phyloP scores from a whole-genome alignment of 1,140 invertebrate genomes.

The Platyscapa corneri region DNA sequence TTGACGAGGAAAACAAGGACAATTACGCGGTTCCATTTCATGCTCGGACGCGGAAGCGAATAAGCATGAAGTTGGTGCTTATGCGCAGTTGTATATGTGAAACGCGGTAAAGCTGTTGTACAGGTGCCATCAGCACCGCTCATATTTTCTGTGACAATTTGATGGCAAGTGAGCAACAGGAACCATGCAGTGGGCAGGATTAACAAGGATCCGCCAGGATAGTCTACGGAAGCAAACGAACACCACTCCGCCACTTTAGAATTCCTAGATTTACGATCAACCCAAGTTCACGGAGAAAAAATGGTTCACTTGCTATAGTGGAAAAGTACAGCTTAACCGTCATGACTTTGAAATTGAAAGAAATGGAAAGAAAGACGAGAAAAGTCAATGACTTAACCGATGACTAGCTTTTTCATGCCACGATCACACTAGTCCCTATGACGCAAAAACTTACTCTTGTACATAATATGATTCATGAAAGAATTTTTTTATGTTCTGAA shows the following conservation, averaged over 20 bases:
- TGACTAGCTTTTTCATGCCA: neutral
- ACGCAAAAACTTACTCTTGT: neutral
- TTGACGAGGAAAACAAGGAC: slow-evolving; percentile 32
- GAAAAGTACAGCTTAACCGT: neutral
- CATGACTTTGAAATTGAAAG: neutral
- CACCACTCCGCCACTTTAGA: neutral
- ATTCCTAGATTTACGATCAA: neutral
- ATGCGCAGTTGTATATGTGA: neutral
- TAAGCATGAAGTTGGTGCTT: neutral
- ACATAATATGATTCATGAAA: neutral
- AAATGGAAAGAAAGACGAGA: neutral
- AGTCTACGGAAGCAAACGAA: neutral
- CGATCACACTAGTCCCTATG: neutral
- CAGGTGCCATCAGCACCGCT: slow-evolving; percentile 46
- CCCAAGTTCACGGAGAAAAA: neutral
- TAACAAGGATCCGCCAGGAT: slow-evolving; percentile 6
- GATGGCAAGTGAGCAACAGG: slow-evolving; percentile 48
- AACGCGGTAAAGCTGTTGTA: neutral
- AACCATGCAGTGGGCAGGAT: neutral
- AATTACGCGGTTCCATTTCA: slow-evolving; percentile 20
- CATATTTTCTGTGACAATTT: slow-evolving; percentile 60
- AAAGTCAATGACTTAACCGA: neutral
- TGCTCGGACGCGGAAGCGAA: neutral
- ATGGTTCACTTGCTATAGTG: neutral
- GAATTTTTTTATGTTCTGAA: neutral